Evolutionary conservation across 2,797 vertebrate genomes (phyloP).

Genomic region (Girardinus metallicus): DNA sequence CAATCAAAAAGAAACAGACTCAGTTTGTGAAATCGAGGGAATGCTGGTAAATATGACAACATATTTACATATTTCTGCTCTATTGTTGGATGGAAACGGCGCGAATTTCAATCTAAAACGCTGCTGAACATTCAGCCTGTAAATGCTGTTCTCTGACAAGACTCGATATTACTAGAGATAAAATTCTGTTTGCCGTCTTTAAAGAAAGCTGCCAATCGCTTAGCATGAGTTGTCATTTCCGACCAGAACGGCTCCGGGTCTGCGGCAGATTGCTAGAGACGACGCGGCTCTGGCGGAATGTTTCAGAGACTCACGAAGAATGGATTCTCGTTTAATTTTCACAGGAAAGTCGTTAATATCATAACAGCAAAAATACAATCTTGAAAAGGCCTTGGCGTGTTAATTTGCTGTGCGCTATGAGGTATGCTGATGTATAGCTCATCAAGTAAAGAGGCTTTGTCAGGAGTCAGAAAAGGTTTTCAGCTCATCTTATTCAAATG

Average conservation of each 20-base stretch:
- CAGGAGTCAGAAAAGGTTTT: too few relatives aligned
- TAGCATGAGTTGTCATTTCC: not conserved
- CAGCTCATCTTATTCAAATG: too few relatives aligned
- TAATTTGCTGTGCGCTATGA: not conserved
- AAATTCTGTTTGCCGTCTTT: not conserved
- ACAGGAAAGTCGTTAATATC: not conserved
- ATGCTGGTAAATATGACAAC: not conserved
- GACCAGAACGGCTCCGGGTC: not conserved
- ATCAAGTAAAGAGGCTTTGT: not conserved
- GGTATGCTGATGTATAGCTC: not conserved
- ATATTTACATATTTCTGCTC: not conserved
- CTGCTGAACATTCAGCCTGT: not conserved
- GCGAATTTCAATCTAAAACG: not conserved
- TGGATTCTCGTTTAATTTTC: not conserved
- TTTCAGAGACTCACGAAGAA: not conserved
- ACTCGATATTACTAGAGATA: not conserved
- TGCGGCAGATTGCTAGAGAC: not conserved
- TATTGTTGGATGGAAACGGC: not conserved
- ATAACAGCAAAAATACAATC: not conserved
- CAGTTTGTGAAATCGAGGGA: not conserved
- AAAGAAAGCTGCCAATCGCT: not conserved
- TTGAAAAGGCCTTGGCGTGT: not conserved
- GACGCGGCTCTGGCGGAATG: not conserved
- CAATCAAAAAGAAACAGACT: not conserved
- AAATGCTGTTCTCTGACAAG: not conserved